phyloP scores from a whole-genome alignment of 2,113 vertebrate genomes.

The Chaetura pelagica region DNA sequence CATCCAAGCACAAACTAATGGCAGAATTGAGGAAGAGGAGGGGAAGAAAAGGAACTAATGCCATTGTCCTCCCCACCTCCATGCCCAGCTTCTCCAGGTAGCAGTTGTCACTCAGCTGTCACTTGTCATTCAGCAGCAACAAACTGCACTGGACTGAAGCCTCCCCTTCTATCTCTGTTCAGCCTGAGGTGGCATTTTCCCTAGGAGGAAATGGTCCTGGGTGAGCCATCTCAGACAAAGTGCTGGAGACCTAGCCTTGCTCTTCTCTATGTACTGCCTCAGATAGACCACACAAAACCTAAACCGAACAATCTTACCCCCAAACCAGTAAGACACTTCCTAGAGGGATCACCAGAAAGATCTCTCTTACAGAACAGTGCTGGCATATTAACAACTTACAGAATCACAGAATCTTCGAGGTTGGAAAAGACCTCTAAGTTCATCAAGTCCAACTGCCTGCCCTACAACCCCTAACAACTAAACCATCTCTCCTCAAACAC shows the following conservation, averaged over 20 bases:
- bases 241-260: not conserved
- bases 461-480: too few species aligned
- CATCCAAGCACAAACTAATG: not conserved
- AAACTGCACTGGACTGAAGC: not conserved
- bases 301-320: not conserved
- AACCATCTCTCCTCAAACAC: too few species aligned
- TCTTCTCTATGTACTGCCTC: not conserved
- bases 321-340: not conserved
- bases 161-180: not conserved
- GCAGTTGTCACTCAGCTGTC: not conserved
- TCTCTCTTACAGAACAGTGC: not conserved
- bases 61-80: accelerated
- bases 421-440: too few species aligned
- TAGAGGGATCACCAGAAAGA: not conserved
- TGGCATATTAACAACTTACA: not conserved
- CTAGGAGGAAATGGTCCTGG: not conserved
- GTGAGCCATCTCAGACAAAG: not conserved
- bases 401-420: too few species aligned
- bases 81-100: not conserved
- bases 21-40: not conserved
- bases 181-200: not conserved
- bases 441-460: too few species aligned
- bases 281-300: not conserved
- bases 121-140: not conserved
- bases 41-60: not conserved